phyloP scores from a whole-genome alignment of 2,113 vertebrate species.

The Myiagra hebetior region DNA sequence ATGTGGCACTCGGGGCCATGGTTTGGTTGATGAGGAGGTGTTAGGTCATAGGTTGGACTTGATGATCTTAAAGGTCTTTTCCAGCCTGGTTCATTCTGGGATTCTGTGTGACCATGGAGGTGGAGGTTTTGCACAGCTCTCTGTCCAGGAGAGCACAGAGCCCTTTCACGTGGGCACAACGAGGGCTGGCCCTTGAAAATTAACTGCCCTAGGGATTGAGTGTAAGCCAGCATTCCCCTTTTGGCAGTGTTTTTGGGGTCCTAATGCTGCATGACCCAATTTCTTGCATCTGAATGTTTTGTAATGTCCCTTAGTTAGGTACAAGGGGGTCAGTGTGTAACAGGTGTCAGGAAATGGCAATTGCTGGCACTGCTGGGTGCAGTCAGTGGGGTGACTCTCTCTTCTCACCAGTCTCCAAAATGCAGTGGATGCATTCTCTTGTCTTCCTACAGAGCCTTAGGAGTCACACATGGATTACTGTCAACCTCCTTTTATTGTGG shows the following conservation, averaged over 20 bases:
- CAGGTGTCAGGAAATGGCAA: not conserved
- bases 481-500: not conserved
- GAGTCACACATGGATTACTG: not conserved
- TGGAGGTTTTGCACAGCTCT: not conserved
- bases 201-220: not conserved
- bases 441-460: not conserved
- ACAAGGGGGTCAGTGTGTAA: not conserved
- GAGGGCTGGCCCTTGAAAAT: not conserved
- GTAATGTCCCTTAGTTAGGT: not conserved
- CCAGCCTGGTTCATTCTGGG: no score
- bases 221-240: not conserved
- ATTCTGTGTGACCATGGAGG: not conserved
- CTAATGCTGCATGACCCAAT: not conserved
- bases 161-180: rapidly evolving
- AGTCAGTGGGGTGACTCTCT: not conserved
- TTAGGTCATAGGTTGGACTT: no score
- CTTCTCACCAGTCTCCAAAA: not conserved
- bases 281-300: not conserved
- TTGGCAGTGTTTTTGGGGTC: not conserved
- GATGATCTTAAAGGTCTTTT: no score
- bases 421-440: not conserved
- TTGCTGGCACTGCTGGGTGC: not conserved
- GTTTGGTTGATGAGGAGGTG: no score
- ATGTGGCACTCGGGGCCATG: no score
- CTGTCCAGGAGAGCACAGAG: not conserved